Conservation (phyloP, 2,888 invertebrate species). For the Nomada hirtipes region DNA sequence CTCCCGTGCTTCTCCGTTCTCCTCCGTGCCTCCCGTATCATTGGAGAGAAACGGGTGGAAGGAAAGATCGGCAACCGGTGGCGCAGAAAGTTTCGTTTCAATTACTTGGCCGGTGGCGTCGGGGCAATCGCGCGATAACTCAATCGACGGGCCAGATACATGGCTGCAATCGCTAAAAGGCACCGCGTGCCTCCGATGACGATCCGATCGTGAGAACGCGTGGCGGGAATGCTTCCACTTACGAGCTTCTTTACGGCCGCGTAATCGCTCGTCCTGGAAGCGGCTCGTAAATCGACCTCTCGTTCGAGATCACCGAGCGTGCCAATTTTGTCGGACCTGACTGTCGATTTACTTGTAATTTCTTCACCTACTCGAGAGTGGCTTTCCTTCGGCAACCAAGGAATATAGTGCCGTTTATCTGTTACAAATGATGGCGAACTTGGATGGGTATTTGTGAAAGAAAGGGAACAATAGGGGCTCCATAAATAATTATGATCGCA, state of each 20-base stretch:
- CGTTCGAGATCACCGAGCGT: neutral
- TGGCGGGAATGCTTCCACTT: conserved; percentile 19
- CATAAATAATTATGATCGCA: too few species aligned
- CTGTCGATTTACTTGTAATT: neutral
- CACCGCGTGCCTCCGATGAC: conserved; percentile 60
- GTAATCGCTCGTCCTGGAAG: conserved; percentile 34
- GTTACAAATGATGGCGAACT: neutral
- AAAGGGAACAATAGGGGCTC: neutral
- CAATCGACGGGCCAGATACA: conserved; percentile 77
- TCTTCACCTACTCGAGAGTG: neutral
- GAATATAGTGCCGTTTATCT: too few species aligned
- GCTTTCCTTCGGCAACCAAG: neutral
- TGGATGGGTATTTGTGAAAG: neutral
- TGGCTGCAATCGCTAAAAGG: conserved; percentile 81
- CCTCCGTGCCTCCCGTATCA: neutral
- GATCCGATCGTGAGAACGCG: conserved; percentile 34
- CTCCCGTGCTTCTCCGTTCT: neutral
- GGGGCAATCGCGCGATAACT: conserved; percentile 77
- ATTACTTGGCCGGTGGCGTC: conserved; percentile 73
- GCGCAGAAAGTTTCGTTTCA: conserved; percentile 73
- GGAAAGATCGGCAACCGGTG: conserved; percentile 62
- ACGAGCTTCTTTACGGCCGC: conserved; percentile 46
- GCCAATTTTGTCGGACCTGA: neutral
- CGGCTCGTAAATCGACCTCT: conserved; percentile 50
- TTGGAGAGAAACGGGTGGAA: neutral